Evolutionary conservation across 2,113 vertebrate species (phyloP).

Genomic region (Psephotus haematonotus): DNA sequence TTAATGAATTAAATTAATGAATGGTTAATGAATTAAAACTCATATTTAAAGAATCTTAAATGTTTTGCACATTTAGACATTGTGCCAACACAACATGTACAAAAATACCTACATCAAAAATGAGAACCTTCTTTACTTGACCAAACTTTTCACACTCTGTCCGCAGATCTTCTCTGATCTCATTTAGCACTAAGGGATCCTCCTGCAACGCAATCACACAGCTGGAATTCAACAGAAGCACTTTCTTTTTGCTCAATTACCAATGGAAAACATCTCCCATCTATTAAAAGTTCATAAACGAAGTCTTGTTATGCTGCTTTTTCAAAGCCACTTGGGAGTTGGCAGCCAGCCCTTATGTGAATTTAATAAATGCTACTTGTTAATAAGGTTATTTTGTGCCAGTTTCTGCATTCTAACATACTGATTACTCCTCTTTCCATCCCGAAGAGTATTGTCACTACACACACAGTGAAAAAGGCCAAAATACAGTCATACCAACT

Average conservation of each 20-base stretch:
- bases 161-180: slow-evolving; percentile 93
- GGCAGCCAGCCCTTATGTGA: not conserved
- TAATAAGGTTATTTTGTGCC: not conserved
- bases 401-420: not conserved
- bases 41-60: not conserved
- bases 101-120: slow-evolving; percentile 91
- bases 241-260: not conserved
- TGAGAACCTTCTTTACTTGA: slow-evolving; percentile 92
- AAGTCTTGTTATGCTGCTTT: not conserved
- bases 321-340: not conserved
- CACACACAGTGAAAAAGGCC: not conserved
- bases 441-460: not conserved
- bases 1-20: too few relatives aligned
- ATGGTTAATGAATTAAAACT: too few relatives aligned
- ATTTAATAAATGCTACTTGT: not conserved
- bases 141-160: slow-evolving; percentile 96
- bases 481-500: not conserved
- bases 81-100: not conserved
- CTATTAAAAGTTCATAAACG: not conserved
- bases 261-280: not conserved
- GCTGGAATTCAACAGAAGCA: not conserved
- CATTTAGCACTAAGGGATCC: slow-evolving; percentile 93
- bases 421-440: not conserved
- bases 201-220: slow-evolving; percentile 77
- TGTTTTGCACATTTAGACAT: not conserved